Evolutionary conservation across 2,797 vertebrate species (phyloP).

Genomic region (Rhinella marina): DNA sequence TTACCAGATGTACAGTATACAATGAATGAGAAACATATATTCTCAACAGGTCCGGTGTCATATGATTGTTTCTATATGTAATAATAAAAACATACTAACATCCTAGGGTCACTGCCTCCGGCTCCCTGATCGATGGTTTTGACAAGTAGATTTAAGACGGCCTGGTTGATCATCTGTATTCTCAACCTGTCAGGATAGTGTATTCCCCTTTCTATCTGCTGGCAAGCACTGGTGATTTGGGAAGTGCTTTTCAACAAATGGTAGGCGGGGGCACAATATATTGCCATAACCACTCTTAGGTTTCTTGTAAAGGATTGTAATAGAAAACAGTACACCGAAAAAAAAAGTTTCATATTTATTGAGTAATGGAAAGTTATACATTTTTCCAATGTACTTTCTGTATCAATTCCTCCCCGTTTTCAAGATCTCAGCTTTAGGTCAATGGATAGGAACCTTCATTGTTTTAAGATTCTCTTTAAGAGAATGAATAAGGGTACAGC

Average conservation of each 20-base stretch:
- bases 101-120: constrained; percentile 42
- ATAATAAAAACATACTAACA: constrained; percentile 55
- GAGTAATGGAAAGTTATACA: too few species aligned
- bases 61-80: constrained; percentile 37
- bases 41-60: constrained; percentile 41
- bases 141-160: constrained; percentile 45
- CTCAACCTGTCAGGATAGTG: constrained; percentile 22
- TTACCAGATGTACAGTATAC: constrained; percentile 54
- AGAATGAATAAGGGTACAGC: too few species aligned
- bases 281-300: not conserved
- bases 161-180: constrained; percentile 40
- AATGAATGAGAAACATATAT: constrained; percentile 34
- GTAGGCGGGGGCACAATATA: not conserved
- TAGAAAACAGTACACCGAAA: not conserved
- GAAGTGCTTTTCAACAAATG: constrained; percentile 22
- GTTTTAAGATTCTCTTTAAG: too few species aligned
- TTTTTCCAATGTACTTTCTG: too few species aligned
- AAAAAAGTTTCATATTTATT: not conserved
- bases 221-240: constrained; percentile 21
- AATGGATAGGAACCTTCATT: too few species aligned
- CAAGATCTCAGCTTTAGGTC: too few species aligned
- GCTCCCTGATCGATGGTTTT: constrained; percentile 45
- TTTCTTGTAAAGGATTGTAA: not conserved
- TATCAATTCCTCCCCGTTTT: not conserved
- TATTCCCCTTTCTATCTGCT: constrained; percentile 23